Base-by-base conservation (phyloP, 2,797 vertebrate genomes). In the Eupleurogrammus muticus region DNA sequence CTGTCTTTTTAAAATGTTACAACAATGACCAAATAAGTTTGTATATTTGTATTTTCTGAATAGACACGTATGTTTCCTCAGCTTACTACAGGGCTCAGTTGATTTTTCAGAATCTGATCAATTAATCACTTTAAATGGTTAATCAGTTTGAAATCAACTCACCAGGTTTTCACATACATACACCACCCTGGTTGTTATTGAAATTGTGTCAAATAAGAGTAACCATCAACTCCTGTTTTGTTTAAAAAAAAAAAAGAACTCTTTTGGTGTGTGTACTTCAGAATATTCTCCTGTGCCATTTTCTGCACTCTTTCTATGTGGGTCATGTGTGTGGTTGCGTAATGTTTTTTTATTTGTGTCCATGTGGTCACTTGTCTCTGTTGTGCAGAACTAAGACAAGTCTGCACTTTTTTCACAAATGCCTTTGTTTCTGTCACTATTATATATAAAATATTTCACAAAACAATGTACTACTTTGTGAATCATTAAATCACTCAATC, bases 11-110 rank as follows among this genome's bases (percentile, higher is more conserved):
- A 47, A 59, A 63, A 46, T 54, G 9, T 62, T 23, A 58, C 40
- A 23, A 49, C 56, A 75, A 56, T 48, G 55, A 79, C 82, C 80
- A 83, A 85, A 86, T 66, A 76, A 36, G 36, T 34, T 46, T 77
- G 5, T 64, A 20, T 72, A 57, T 77, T 74, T 79, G 46, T 75
- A 17, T 49, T 24, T 83, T 19, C 28, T n/a, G 32, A 55, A 57
- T 40, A 53, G 35, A 46, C 23, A 51, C 4, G 65, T 56, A 63
- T 49, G 14, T 19, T 9, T 60, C 54, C 8, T 72, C 49, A 53
- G 16, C 24, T 38, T 23, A 46, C 23, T 66, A 54, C 56, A 69
- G 7, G 6, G 10, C 5, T 49, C 36, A 17, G 11, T 38, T 48
- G 9, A 57, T 4, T 49, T n/a, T 9, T 44, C 57, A 52, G 64